A percentile compares a stretch with the other conserved stretches of the same genome.
Conservation (phyloP, 2,888 invertebrate species). For the Osmoderma eremita region DNA sequence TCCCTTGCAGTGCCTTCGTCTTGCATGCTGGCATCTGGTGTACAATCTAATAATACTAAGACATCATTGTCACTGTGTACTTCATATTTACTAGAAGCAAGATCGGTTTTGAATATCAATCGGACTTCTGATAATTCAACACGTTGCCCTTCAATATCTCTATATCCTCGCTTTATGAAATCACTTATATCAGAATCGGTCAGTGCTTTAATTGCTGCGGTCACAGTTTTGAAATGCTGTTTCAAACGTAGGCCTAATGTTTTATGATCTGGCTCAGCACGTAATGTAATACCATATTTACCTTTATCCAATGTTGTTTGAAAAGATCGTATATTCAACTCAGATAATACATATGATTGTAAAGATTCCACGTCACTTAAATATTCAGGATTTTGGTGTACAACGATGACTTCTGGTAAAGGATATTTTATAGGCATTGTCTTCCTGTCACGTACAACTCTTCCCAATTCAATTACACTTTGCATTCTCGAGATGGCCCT, state of each 20-base stretch:
- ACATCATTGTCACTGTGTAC: conserved; percentile 91
- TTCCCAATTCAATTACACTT: conserved; percentile 91
- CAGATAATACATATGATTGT: conserved; percentile 87
- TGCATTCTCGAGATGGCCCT: conserved; percentile 93
- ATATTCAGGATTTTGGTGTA: conserved; percentile 84
- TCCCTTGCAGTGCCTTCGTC: conserved; percentile 97
- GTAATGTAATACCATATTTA: conserved; percentile 88
- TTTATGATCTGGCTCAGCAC: conserved; percentile 96
- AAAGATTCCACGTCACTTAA: conserved; percentile 82
- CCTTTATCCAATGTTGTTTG: conserved; percentile 89
- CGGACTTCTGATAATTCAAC: conserved; percentile 83
- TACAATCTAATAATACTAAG: conserved; percentile 88
- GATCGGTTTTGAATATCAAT: conserved; percentile 80
- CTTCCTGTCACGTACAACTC: conserved; percentile 91
- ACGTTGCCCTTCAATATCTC: conserved; percentile 79
- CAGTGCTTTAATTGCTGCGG: conserved; percentile 81
- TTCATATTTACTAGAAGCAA: conserved; percentile 80
- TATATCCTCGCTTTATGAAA: conserved; percentile 75
- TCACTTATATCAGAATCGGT: conserved; percentile 82
- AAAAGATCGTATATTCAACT: conserved; percentile 89
- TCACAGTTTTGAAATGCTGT: conserved; percentile 88
- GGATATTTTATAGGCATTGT: conserved; percentile 97
- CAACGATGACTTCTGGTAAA: conserved; percentile 93
- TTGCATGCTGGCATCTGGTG: conserved; percentile 88
- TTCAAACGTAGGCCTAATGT: conserved; percentile 88